Conservation (phyloP, 1,140 invertebrate species). For the Meloidogyne exigua region DNA sequence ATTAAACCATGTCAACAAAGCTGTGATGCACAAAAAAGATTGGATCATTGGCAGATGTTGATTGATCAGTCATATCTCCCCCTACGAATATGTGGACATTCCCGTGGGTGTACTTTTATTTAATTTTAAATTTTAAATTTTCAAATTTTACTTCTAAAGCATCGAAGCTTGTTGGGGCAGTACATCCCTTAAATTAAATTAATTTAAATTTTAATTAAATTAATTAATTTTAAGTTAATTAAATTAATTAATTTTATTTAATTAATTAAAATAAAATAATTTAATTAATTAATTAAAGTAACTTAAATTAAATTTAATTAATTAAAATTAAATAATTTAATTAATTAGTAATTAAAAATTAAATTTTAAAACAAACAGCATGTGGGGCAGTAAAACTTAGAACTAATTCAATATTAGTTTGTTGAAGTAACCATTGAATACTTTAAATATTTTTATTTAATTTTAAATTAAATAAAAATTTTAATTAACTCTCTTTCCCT, state of each 20-base stretch:
- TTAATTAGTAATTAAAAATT: no score
- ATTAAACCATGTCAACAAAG: conserved; percentile 63
- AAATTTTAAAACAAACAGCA: background rate
- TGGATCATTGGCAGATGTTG: conserved; percentile 42
- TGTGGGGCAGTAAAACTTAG: conserved; percentile 46
- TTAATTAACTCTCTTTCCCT: conserved; percentile 15
- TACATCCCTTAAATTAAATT: conserved; percentile 29
- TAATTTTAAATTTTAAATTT: background rate
- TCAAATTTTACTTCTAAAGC: conserved; percentile 6
- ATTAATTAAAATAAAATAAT: no score
- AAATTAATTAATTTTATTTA: no score
- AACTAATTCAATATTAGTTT: conserved; percentile 46
- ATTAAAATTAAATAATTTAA: no score
- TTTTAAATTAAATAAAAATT: conserved; percentile 6
- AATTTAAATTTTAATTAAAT: no score
- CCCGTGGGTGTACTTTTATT: conserved; percentile 53
- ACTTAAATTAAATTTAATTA: no score
- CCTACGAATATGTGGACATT: conserved; percentile 59
- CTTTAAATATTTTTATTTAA: conserved; percentile 14
- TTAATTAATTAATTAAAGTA: no score
- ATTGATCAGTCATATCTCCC: conserved; percentile 49
- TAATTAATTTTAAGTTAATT: no score
- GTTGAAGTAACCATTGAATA: conserved; percentile 29
- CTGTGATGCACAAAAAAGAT: conserved; percentile 60
- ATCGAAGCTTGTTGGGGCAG: conserved; percentile 17